Base-by-base conservation (phyloP, 2,797 vertebrate genomes). In the Uromys caudimaculatus region DNA sequence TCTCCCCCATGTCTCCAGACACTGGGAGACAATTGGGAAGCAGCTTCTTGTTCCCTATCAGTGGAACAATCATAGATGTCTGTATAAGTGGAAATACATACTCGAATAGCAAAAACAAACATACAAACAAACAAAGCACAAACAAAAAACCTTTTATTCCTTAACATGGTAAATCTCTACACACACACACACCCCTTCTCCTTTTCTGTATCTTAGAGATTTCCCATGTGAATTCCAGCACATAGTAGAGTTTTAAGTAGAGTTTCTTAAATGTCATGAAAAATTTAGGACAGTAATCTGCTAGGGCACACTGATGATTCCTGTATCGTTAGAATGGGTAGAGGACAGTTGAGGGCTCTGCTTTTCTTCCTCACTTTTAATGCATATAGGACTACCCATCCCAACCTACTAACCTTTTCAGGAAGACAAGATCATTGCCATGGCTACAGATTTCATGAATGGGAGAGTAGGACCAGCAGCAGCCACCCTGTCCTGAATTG, bases 391-490 rank as follows among this genome's bases (percentile, higher is more conserved):
- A 84, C 52, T 95, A 54, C 73, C 79, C 71, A 75, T 90, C 71
- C 54, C 27, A 88, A 47, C 54, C 71, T 81, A 75, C 58, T 97
- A 82, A 94, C 93, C 54, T 93, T 92, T 96, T 52, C 21, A 16
- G 77, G 64, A 96, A 92, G 88, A 88, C 84, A 95, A 95, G 64
- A 95, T 81, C 47, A 87, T 95, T 85, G 71, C 76, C 73, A 92
- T 96, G 94, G 95, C 84, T 91, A 90, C 91, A 90, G 13, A 96
- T 93, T 95, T 67, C 84, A 96, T 96, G 92, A 95, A 95, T 91
- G 85, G 93, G 89, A 94, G 60, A 67, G 71, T 67, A 71, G 82
- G 90, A 92, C 91, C 92, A 94, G 69, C 81, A 50, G 38, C 41
- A 95, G 41, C 11, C 64, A 71, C 21, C 89, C 73, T 38, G 38